A percentile compares a stretch with the other conserved stretches of the same genome.
Evolutionary conservation across 1,140 invertebrate genomes (phyloP).

Genomic region (Adoxophyes honmai): DNA sequence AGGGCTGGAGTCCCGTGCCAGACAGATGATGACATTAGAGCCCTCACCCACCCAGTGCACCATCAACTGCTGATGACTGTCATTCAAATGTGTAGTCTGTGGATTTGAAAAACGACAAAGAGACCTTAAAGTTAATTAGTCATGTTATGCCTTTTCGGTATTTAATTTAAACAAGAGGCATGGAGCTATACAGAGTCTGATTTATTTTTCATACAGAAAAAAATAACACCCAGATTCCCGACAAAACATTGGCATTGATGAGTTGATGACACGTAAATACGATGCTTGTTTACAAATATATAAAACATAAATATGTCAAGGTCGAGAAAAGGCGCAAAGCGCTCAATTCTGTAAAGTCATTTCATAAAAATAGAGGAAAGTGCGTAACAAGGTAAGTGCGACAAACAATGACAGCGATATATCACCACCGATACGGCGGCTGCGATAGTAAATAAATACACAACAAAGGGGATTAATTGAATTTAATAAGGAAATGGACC

Average conservation of each 20-base stretch:
- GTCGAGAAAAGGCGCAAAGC: background rate
- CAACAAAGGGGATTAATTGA: constrained; percentile 48
- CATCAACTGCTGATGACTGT: constrained; percentile 91
- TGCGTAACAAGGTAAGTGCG: constrained; percentile 16
- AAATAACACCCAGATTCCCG: background rate
- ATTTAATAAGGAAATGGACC: constrained; percentile 57
- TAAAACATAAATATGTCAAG: constrained; percentile 21
- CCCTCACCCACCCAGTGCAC: constrained; percentile 93
- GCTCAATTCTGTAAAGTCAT: constrained; percentile 12
- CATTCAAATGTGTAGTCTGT: constrained; percentile 86
- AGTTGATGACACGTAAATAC: constrained; percentile 48
- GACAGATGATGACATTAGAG: constrained; percentile 90
- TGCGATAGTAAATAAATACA: constrained; percentile 14
- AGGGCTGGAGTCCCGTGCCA: constrained; percentile 84
- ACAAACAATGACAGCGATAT: constrained; percentile 33
- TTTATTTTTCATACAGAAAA: no score
- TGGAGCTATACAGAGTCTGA: no score
- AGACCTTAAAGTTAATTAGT: no score
- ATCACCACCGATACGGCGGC: constrained; percentile 22
- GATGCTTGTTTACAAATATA: constrained; percentile 20
- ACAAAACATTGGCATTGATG: constrained; percentile 30
- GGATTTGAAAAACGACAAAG: background rate
- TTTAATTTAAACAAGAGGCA: no score
- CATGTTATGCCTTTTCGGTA: no score
- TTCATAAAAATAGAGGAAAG: constrained; percentile 22